Base-by-base conservation (phyloP, 2,113 vertebrate species). In the Furnarius figulus region DNA sequence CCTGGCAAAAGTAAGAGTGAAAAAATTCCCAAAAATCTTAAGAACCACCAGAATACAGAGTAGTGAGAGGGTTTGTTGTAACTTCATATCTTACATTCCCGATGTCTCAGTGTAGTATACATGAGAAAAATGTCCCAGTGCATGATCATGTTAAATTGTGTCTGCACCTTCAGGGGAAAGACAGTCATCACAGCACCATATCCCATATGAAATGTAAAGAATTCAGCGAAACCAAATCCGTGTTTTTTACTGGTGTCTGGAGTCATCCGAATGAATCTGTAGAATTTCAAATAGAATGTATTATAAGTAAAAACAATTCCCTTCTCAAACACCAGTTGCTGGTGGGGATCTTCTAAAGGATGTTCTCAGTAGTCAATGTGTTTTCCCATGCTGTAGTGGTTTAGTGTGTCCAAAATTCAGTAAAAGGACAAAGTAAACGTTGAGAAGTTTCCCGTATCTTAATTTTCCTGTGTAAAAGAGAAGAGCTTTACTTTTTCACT, bases 361-460 rank as follows among this genome's bases (percentile, higher is more conserved):
- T 21, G 2, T 50, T 96, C 79, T 86, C 56, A 81, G 80, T 79
- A 86, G 21, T 71, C 33, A 63, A 0, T 33, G 3, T 59, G 12
- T 90, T 90, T 86, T 89, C 73, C 35, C 3, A 4, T 13, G 39
- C 6, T 2, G 0, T 65, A 28, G 52, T 74, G 59, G 67, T 84
- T 56, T 85, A 78, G 22, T 44, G 33, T 55, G 47, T 78, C 56
- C 81, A 49, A 37, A 52, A 49, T 68, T 84, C 55, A 70, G 31
- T 81, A 68, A 78, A 89, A 89, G 19, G 56, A 11, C 50, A 18
- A 90, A 89, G 33, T 71, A 83, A 39, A 74, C 83, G 62, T 80
- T 66, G 50, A 46, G 33, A 80, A 42, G 24, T 46, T 88, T 88
- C n/a, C 59, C 4, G 0, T 71, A 63, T 63, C 42, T 66, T 70